Base-by-base conservation (phyloP, 1,140 invertebrate species). In the Hycleus phaleratus region DNA sequence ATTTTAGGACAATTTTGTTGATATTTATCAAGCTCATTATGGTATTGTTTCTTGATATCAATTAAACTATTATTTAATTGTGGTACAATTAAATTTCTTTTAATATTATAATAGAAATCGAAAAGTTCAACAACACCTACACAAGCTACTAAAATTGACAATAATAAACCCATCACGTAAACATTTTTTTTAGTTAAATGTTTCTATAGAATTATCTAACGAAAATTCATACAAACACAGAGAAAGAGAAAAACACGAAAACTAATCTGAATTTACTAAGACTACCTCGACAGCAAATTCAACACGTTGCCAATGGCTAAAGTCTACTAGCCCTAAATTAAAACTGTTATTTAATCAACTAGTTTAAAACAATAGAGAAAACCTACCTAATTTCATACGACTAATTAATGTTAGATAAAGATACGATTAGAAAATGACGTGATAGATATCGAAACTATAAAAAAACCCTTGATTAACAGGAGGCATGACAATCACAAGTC, bases 61-160 rank as follows among this genome's bases (percentile, higher is more conserved):
- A 42, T 10, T 18, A 53, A 25, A 26, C 38, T 32, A 26, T 42
- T 53, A 24, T 46, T 38, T 6, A 38, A 40, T 45, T 32, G 47
- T 26, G 45, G 18, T 12, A 44, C 38, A 40, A 39, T 51, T 25
- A 62, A 44, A 44, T 56, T 56, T 44, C 59, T 56, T 26, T 77
- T 65, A 39, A 83, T 75, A 64, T 81, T 79, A 61, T 74, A 73
- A 44, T 81, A 70, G 59, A 81, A 83, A 39, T 80, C 77, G 10
- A 85, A 68, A 10, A 86, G 76, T 71, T 90, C 86, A 55, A 85
- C 55, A 3, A 85, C 80, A 49, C 87, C 85, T 18, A 85, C 80
- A 66, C 85, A 88, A n/a, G 83, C 79, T 58, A 88, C 78, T 25
- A 89, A 70, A 64, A 86, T 74, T 8, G 86, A 87, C 46, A 88